Percentiles rank a stretch among this genome's conserved stretches.
Conservation (phyloP, 2,113 vertebrate genomes). For the Lonchura striata region DNA sequence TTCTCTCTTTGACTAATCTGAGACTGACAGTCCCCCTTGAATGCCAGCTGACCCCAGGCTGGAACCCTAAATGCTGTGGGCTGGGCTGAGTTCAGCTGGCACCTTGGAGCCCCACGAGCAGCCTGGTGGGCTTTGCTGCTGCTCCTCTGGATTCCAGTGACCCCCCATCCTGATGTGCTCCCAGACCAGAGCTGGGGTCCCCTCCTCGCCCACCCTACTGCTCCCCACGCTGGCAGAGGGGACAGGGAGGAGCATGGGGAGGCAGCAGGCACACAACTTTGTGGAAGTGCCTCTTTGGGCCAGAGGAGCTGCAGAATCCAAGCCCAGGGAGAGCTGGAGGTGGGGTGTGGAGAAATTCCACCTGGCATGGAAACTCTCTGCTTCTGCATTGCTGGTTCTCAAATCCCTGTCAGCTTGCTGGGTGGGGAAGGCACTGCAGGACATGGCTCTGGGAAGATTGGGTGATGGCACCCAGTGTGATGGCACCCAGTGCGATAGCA, state of each 20-base stretch:
- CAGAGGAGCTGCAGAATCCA: not conserved
- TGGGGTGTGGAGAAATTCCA: not conserved
- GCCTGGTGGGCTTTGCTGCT: not conserved
- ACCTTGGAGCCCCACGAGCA: accelerated
- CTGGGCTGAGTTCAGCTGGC: not conserved
- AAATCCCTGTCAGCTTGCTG: not conserved
- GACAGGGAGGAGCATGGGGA: not conserved
- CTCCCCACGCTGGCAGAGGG: not conserved
- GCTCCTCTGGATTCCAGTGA: not conserved
- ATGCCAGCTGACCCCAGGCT: no score
- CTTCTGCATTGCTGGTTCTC: not conserved
- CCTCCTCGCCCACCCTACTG: not conserved
- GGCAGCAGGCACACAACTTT: not conserved
- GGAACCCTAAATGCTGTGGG: not conserved
- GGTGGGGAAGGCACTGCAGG: not conserved
- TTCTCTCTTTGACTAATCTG: no score
- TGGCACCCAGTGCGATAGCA: no score
- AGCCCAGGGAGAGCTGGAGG: not conserved
- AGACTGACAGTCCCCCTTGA: no score
- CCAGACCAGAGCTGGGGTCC: not conserved
- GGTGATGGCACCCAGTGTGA: not conserved
- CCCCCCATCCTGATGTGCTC: not conserved
- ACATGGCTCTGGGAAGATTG: not conserved
- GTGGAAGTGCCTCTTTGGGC: not conserved
- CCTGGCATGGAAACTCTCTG: not conserved